phyloP scores from a whole-genome alignment of 1,140 invertebrate genomes.

The Apis cerana region DNA sequence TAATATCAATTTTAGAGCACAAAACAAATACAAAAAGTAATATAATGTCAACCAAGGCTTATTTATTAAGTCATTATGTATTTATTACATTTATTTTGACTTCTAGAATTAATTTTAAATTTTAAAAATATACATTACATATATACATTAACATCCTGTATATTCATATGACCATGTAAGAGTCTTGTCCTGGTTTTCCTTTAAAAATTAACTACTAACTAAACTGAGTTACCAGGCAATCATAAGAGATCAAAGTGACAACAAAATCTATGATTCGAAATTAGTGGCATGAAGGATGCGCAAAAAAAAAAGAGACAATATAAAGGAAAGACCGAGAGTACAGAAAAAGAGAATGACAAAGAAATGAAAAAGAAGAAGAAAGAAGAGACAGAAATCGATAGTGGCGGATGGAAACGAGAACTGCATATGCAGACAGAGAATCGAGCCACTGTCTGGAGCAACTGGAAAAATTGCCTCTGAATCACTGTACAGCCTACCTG shows the following conservation, averaged over 20 bases:
- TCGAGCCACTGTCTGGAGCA: constrained; percentile 71
- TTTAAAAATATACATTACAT: too few species aligned
- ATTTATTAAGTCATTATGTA: too few species aligned
- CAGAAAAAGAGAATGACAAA: not conserved
- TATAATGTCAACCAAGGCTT: too few species aligned
- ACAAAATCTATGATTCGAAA: constrained; percentile 69
- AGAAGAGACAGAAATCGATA: not conserved
- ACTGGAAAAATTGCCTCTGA: constrained; percentile 74
- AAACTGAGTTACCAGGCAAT: constrained; percentile 48
- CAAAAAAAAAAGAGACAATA: constrained; percentile 3
- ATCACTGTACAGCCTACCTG: constrained; percentile 74
- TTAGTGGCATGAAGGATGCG: constrained; percentile 56
- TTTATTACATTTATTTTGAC: too few species aligned
- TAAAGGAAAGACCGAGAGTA: not conserved
- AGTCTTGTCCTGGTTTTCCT: constrained; percentile 45
- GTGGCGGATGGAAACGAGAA: constrained; percentile 41
- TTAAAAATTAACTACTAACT: constrained; percentile 41
- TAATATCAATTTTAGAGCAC: too few species aligned
- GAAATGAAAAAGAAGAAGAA: not conserved
- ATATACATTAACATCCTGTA: not conserved
- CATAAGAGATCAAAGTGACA: constrained; percentile 70
- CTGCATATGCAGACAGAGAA: constrained; percentile 62
- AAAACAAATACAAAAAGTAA: too few species aligned
- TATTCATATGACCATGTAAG: not conserved
- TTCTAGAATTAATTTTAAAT: too few species aligned